Evolutionary conservation across 2,113 vertebrate genomes (phyloP).

Genomic region (Lagopus leucura): DNA sequence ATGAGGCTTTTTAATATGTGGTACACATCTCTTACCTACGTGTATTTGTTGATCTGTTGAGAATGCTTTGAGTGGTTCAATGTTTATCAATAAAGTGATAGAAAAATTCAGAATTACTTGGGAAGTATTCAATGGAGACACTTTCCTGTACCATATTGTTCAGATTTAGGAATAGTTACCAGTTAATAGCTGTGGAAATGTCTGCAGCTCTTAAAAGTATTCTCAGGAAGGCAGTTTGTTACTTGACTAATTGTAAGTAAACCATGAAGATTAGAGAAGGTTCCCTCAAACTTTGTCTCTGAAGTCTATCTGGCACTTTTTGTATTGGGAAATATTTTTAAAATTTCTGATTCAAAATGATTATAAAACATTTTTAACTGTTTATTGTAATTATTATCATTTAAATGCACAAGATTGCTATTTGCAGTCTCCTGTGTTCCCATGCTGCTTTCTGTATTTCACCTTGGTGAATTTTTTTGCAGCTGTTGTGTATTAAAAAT

Average conservation of each 20-base stretch:
- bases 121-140: not conserved
- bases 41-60: not conserved
- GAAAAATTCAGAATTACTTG: accelerated
- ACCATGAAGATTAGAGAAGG: not conserved
- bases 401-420: not conserved
- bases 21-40: not conserved
- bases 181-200: not conserved
- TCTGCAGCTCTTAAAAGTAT: not conserved
- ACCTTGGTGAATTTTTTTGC: not conserved
- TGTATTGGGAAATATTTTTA: not conserved
- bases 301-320: not conserved
- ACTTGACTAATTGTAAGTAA: not conserved
- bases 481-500: not conserved
- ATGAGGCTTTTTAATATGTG: not conserved
- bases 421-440: not conserved
- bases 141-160: not conserved
- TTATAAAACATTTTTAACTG: not conserved
- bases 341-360: not conserved
- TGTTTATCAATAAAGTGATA: not conserved
- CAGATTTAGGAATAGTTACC: not conserved
- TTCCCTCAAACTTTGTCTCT: not conserved
- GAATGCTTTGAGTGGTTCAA: not conserved
- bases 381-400: not conserved
- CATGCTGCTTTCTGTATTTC: not conserved
- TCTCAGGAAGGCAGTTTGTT: not conserved